Conservation (phyloP, 2,888 invertebrate species). For the Sinodicranocentrus sp. region DNA sequence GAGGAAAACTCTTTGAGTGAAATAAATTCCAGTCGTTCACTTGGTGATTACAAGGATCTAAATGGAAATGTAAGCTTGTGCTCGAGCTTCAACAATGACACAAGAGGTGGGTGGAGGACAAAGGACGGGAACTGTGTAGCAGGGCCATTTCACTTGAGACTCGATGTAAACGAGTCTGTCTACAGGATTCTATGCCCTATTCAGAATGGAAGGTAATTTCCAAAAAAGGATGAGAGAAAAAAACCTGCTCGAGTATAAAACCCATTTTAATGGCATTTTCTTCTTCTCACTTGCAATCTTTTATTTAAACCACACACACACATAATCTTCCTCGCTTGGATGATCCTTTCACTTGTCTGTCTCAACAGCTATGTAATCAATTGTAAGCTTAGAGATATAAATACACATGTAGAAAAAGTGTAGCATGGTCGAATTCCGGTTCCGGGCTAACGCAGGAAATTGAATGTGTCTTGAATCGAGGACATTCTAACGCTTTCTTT, state of each 20-base stretch:
- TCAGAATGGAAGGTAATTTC: constrained; percentile 55
- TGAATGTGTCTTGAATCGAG: no score
- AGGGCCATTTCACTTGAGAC: constrained; percentile 58
- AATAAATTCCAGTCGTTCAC: constrained; percentile 45
- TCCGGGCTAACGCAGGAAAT: no score
- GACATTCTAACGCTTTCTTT: no score
- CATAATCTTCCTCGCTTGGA: no score
- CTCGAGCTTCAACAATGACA: constrained; percentile 18
- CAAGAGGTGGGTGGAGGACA: constrained; percentile 19
- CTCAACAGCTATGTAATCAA: no score
- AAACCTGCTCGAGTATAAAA: no score
- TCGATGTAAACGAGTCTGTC: constrained; percentile 60
- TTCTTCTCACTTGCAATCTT: constrained; percentile 14
- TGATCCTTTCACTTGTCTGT: no score
- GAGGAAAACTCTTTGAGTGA: constrained; percentile 29
- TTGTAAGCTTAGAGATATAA: no score
- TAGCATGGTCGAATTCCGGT: no score
- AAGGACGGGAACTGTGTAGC: constrained; percentile 59
- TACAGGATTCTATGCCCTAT: constrained; percentile 62
- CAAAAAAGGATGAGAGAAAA: neutral
- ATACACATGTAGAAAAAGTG: no score
- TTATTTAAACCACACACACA: constrained; percentile 1
- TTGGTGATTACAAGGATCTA: constrained; percentile 23
- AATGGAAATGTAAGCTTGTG: constrained; percentile 48
- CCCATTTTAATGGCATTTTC: constrained; percentile 44